Base-by-base conservation (phyloP, 2,888 invertebrate genomes). In the Acronicta alni region DNA sequence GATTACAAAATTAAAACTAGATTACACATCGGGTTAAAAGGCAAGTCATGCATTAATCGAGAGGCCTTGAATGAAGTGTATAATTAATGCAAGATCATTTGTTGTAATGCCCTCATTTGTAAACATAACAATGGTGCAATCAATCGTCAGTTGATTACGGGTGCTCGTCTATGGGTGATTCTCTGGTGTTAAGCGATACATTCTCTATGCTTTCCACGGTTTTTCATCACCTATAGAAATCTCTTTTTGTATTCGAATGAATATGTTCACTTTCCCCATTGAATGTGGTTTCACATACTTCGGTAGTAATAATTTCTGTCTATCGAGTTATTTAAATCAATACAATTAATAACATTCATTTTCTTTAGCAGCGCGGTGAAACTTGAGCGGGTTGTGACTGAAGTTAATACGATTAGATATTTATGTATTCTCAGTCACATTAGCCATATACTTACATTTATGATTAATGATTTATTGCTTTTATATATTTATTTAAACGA, bases 231-330 rank as follows among this genome's bases (percentile, higher is more conserved):
- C 63, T 58, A 60, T 61, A 55, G 64, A 55, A 37, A 32, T 53
- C 45, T 57, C 57, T 68, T 77, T 79, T 77, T 79, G 67, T 76
- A 55, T 74, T 62, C 60, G 16, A 70, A 74, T 76, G 72, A 70
- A 79, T 79, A 58, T 72, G 59, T 79, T 79, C 73, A 81, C 84
- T 83, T 84, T 82, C 80, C 67, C 74, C 62, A 77, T 79, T 68
- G 68, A 68, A 72, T 69, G 71, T 58, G 43, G 60, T 71, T 67
- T 75, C 76, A 72, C 74, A 75, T 76, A 55, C 47, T 35, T 52
- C 23, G 45, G 42, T 32, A 62, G 55, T 57, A 51, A 58, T 57
- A 15, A 51, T 69, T 54, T 65, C 49, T 57, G 54, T 47, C 47
- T 35, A 57, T 54, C 43, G 37, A 46, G 65, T 54, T 52, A 65